Conservation (phyloP, 2,797 vertebrate species). For the Girardinus metallicus region DNA sequence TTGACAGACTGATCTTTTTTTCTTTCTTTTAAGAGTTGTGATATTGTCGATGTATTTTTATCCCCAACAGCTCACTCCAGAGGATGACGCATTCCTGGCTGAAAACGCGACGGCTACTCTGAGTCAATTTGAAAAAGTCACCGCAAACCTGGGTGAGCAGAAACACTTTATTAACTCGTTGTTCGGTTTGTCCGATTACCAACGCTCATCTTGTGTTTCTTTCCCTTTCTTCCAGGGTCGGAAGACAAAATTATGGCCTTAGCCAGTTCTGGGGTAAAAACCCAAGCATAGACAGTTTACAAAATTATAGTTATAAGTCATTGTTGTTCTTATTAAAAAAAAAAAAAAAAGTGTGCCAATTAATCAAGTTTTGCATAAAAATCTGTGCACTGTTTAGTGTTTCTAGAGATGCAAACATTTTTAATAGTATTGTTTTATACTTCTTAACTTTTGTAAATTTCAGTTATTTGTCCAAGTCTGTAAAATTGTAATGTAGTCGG, state of each 20-base stretch:
- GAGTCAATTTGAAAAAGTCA: constrained; percentile 96
- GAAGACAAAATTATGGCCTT: constrained; percentile 98
- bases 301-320: constrained; percentile 16
- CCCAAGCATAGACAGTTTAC: constrained; percentile 78
- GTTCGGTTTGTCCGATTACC: not conserved
- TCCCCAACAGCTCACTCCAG: constrained; percentile 86
- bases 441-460: constrained; percentile 53
- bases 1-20: not conserved
- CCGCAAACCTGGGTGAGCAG: constrained; percentile 87
- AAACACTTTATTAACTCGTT: not conserved
- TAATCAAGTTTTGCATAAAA: constrained; percentile 43
- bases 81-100: constrained; percentile 90
- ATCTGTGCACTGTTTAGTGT: constrained; percentile 41
- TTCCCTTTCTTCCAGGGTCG: constrained; percentile 81
- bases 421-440: constrained; percentile 65
- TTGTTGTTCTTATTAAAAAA: constrained; percentile 17
- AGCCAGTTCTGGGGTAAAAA: constrained; percentile 93
- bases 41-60: not conserved
- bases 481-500: constrained; percentile 48
- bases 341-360: constrained; percentile 45
- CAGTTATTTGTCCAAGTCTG: constrained; percentile 47
- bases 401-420: constrained; percentile 49
- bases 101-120: constrained; percentile 90
- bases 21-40: not conserved
- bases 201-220: not conserved